Base-by-base conservation (phyloP, 2,113 vertebrate species). In the Nyctibius bracteatus region DNA sequence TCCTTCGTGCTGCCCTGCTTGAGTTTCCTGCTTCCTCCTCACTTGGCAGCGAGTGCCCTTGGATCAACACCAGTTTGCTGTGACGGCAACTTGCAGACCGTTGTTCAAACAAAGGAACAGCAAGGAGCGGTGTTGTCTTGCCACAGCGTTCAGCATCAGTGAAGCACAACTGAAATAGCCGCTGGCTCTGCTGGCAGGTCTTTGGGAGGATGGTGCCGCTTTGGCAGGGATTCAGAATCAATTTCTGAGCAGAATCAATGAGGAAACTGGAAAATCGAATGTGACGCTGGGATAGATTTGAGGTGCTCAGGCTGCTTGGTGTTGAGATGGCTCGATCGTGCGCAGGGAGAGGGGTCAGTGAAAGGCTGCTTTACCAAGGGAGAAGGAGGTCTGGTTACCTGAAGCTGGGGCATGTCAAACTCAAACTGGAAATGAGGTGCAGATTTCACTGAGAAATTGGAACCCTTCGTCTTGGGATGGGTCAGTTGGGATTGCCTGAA, bases 21-120 rank as follows among this genome's bases (percentile, higher is more conserved):
- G 83, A 96, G 90, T 94, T 93, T 94, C 90, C 95, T 90, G 65
- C 70, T 93, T 94, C 86, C 71, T 95, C 30, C 73, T 85, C 68
- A 5, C 86, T 96, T 91, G 96, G 88, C 92, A 81, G 94, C 2
- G 5, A 79, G 81, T 30, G 52, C 73, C 90, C 65, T 88, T 92
- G 92, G 94, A 74, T 94, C 80, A 55, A 71, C 86, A 91, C 61
- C 68, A 81, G 77, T 85, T 68, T 96, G 88, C 94, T 87, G 90
- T 68, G 95, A 84, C 92, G 82, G 92, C 44, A 19, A 75, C 28
- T 54, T 68, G 75, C 44, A 78, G 82, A 86, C 46, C 2, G 1
- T 86, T 88, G 88, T 93, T 90, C 82, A 81, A 63, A 94, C 82
- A 88, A 80, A 55, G 47, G 62, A 89, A 37, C 79, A 70, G 62